Evolutionary conservation across 2,113 vertebrate species (phyloP).

Genomic region (Hemiprocne comata): DNA sequence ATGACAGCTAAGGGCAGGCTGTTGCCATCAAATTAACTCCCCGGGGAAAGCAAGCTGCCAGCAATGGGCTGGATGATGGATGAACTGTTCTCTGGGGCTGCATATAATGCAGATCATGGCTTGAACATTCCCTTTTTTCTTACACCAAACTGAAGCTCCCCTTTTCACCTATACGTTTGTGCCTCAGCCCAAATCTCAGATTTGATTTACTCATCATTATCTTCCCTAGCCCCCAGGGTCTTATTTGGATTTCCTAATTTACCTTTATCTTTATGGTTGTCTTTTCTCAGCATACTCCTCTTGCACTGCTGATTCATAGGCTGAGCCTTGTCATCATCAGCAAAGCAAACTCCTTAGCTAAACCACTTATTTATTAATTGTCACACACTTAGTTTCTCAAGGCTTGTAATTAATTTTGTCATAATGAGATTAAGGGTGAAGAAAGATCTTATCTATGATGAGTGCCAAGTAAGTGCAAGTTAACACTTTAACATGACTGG

Average conservation of each 20-base stretch:
- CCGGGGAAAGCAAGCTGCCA: conserved; percentile 36
- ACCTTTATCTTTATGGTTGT: neutral
- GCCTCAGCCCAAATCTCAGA: neutral
- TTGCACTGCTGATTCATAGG: neutral
- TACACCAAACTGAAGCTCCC: neutral
- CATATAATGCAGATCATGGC: neutral
- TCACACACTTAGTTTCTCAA: neutral
- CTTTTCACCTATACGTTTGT: neutral
- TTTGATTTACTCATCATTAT: neutral
- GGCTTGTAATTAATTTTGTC: neutral
- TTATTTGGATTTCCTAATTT: neutral
- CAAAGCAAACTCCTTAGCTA: neutral
- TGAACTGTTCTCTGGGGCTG: conserved; percentile 13
- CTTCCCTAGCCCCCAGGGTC: neutral
- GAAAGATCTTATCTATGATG: neutral
- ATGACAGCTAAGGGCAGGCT: conserved; percentile 7
- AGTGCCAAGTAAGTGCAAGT: neutral
- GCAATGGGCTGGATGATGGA: conserved; percentile 5
- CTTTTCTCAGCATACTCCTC: neutral
- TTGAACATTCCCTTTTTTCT: neutral
- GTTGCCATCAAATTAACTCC: conserved; percentile 34
- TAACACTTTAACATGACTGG: neutral
- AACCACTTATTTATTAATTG: neutral
- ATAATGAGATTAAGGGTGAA: neutral
- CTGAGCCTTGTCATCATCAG: neutral